These are phyloP conservation scores for Sebastes nivosus DNA, from an alignment of 2,797 vertebrate species.

Conservation along the genomic window DNA sequence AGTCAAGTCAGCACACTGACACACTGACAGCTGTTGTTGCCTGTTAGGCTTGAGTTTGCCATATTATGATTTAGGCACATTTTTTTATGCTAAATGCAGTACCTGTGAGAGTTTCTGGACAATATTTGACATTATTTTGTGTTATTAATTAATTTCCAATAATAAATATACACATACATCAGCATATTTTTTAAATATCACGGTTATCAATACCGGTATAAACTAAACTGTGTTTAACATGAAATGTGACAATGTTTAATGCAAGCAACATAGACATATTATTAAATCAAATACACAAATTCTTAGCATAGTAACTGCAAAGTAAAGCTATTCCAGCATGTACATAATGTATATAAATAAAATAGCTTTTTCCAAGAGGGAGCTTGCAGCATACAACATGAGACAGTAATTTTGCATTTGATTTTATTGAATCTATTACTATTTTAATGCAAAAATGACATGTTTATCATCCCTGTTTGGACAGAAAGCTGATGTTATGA, in stretches of 20 bases:
- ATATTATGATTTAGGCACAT: too few relatives aligned
- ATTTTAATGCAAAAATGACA: neutral
- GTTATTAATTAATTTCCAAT: too few relatives aligned
- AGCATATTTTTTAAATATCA: too few relatives aligned
- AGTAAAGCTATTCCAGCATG: neutral
- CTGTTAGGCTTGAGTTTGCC: rapidly evolving
- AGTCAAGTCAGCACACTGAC: too few relatives aligned
- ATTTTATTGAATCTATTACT: neutral
- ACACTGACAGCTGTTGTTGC: too few relatives aligned
- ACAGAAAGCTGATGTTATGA: neutral
- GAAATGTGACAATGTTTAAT: neutral
- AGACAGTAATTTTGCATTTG: neutral
- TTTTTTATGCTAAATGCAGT: too few relatives aligned
- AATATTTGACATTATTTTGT: too few relatives aligned
- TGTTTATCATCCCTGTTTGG: neutral
- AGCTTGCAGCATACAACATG: neutral
- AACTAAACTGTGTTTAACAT: neutral
- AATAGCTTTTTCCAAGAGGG: neutral
- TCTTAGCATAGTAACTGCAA: neutral
- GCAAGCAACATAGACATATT: neutral
- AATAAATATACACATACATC: too few relatives aligned
- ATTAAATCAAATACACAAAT: neutral
- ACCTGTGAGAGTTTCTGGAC: too few relatives aligned
- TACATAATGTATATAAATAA: neutral
- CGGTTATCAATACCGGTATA: too few relatives aligned